Percentiles rank a stretch among this genome's conserved stretches.
Conservation (phyloP, 2,113 vertebrate genomes). For the Saguinus imperator region DNA sequence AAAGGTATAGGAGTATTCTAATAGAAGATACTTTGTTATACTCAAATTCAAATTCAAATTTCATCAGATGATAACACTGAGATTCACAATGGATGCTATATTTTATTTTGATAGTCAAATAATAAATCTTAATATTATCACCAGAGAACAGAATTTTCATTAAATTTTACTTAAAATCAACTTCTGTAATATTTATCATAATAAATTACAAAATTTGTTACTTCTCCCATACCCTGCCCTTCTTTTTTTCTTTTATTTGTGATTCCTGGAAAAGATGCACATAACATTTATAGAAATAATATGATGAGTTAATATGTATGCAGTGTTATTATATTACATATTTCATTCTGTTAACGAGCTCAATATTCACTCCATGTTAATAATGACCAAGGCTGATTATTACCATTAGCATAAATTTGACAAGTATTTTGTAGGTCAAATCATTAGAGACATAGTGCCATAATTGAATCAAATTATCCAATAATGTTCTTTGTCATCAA, state of each 20-base stretch:
- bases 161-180: constrained; percentile 20
- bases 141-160: constrained; percentile 1
- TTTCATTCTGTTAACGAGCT: background rate
- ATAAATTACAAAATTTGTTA: background rate
- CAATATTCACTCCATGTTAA: background rate
- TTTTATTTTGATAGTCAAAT: background rate
- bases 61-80: background rate
- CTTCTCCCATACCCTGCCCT: background rate
- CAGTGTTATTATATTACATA: background rate
- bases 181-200: background rate
- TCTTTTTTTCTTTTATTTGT: background rate
- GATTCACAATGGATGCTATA: background rate
- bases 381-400: background rate
- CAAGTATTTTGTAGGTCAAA: background rate
- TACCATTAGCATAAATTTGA: background rate
- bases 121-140: background rate
- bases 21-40: background rate
- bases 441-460: background rate
- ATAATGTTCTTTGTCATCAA: background rate
- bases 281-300: background rate
- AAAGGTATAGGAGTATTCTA: background rate
- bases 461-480: background rate
- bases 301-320: background rate
- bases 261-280: background rate
- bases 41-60: background rate